Base-by-base conservation (phyloP, 2,888 invertebrate species). In the Standfussiana lucernea region DNA sequence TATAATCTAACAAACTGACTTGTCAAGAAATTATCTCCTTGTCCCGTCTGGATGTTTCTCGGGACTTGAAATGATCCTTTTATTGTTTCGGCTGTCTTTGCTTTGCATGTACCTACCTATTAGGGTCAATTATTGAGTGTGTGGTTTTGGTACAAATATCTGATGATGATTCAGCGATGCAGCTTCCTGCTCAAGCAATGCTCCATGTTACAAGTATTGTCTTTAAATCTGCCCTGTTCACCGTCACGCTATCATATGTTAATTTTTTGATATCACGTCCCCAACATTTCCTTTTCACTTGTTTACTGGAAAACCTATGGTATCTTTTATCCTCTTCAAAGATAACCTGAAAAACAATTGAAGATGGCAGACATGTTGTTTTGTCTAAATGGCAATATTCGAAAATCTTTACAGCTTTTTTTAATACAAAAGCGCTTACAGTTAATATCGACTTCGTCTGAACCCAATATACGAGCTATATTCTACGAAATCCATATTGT, bases 401-500 rank as follows among this genome's bases (percentile, higher is more conserved):
- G 7, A 10, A 6, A 62, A 24, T 11, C 1, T 32, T 65, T 24
- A 15, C 24, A 28, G 1, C 10, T 40, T 40, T 21, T 4, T 53
- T 37, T 68, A 15, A 21, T 40, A 28, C 15, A 28, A 15, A 24
- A 1, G 11, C n/a, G 10, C 8, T 69, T 64, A 32, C 24, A 3
- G 5, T 4, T 13, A 72, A 59, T 28, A 21, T 61, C 5, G 10
- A n/a, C 28, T 32, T 42, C 24, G 1, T 28, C 10, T 8, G 32
- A 32, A 53, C 21, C 2, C 13, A 42, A 53, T 47, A 66, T 35
- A 37, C 53, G 59, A 21, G 62, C n/a, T 10, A 45, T 8, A n/a
- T 45, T 65, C 10, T 21, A 35, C 28, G 37, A 56, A 75, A 67
- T 56, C 28, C 40, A 45, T 72, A 62, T 75, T 67, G 50, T 42